Base-by-base conservation (phyloP, 2,113 vertebrate species). In the Cathartes aura region DNA sequence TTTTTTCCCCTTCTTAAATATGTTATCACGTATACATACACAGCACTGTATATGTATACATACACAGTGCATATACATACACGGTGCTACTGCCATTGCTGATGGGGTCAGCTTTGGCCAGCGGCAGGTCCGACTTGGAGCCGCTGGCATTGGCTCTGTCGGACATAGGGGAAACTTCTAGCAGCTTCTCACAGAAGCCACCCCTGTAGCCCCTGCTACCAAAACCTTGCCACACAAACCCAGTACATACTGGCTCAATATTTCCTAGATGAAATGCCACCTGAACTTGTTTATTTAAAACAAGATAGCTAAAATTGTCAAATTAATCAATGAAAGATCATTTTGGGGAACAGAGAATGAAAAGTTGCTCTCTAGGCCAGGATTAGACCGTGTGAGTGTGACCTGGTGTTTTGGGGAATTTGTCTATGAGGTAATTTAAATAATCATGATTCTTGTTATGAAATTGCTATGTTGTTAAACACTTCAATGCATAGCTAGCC, bases 111-210 rank as follows among this genome's bases (percentile, higher is more conserved):
- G 18, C 27, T 82, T 45, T 71, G 64, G 29, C 34, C 43, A 52
- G 58, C 12, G 5, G 24, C 0, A 0, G 4, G 10, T 72, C 56
- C 38, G 3, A 24, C 26, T 72, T 32, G 13, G 11, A 34, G 23
- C 22, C 55, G 40, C 27, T 43, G 22, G 43, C 16, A n/a, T 6
- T 56, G 36, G 36, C 29, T 23, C 1, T 34, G 14, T 13, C 1
- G 1, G 23, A 52, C 4, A 58, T 8, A 38, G 6, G 20, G 27
- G 24, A 75, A 63, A 9, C 14, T 81, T 75, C 32, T 20, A 11
- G 12, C 36, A 58, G 38, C 23, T 40, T 74, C 11, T 52, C 21
- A 23, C 17, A 81, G 32, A n/a, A 70, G 20, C 4, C 17, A 36
- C 32, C 5, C 19, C 29, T 55, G 29, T 24, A 42, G 38, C 11